These are phyloP conservation scores for Hyposoter didymator DNA, from an alignment of 2,888 invertebrate species.

Conservation along the genomic window DNA sequence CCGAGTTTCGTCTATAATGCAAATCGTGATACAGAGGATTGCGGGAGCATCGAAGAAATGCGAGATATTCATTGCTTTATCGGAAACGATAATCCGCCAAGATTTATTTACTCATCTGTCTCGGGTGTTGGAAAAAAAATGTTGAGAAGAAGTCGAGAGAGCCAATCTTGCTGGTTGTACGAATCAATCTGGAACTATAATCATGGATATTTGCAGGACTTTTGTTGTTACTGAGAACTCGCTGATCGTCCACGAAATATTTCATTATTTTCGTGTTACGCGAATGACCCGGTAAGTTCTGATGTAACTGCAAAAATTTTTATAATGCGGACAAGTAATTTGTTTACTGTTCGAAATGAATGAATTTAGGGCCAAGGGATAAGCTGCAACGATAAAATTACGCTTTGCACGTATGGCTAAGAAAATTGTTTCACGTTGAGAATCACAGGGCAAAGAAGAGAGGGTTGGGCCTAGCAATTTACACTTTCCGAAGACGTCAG, in stretches of 20 bases:
- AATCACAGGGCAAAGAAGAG: slow-evolving; percentile 9
- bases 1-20: slow-evolving; percentile 51
- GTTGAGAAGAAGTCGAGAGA: not conserved
- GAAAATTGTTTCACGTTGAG: slow-evolving; percentile 39
- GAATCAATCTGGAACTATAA: slow-evolving; percentile 42
- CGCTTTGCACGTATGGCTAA: not conserved
- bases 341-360: not conserved
- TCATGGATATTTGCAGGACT: slow-evolving; percentile 35
- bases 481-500: slow-evolving; percentile 49
- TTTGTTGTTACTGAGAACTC: slow-evolving; percentile 21
- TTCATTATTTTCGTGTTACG: not conserved
- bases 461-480: slow-evolving; percentile 45
- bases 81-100: slow-evolving; percentile 29
- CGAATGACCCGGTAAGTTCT: not conserved
- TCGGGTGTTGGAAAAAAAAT: not conserved
- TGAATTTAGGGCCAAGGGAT: not conserved
- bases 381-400: not conserved
- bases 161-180: slow-evolving; percentile 23
- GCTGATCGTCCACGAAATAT: not conserved
- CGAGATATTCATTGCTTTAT: slow-evolving; percentile 50
- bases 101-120: not conserved
- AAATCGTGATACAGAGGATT: slow-evolving; percentile 60
- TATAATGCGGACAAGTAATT: not conserved
- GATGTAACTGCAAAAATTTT: not conserved
- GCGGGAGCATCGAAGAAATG: slow-evolving; percentile 36